These are phyloP conservation scores for Morone saxatilis DNA, from an alignment of 2,113 vertebrate genomes.

Conservation along the genomic window DNA sequence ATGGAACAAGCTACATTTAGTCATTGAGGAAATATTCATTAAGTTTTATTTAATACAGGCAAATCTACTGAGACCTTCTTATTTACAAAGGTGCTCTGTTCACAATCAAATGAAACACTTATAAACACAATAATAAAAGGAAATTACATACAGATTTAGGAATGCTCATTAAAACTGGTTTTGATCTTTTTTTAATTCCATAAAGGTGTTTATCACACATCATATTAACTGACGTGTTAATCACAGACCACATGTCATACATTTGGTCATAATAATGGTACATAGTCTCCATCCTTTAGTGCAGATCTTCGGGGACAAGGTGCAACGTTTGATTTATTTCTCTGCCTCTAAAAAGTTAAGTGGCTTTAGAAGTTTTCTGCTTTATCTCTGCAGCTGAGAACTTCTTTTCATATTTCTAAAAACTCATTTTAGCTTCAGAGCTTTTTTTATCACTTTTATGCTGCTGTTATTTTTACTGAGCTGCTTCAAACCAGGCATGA, in stretches of 20 bases:
- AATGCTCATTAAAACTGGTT: neutral
- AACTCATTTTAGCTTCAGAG: conserved; percentile 46
- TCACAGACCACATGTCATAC: neutral
- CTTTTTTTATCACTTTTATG: conserved; percentile 53
- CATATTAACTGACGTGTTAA: neutral
- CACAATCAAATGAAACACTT: neutral
- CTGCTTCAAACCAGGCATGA: conserved; percentile 34
- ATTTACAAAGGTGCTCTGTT: neutral
- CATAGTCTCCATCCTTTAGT: neutral
- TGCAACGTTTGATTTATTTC: conserved; percentile 32
- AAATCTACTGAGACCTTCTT: neutral
- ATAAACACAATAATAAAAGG: neutral
- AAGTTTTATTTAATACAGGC: conserved; percentile 13
- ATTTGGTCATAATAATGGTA: neutral
- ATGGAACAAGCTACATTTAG: conserved; percentile 15
- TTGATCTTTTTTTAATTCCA: neutral
- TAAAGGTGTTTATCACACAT: neutral
- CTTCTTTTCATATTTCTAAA: conserved; percentile 39
- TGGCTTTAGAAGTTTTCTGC: conserved; percentile 53
- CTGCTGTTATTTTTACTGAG: conserved; percentile 42
- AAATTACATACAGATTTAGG: neutral
- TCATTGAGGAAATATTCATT: conserved; percentile 47
- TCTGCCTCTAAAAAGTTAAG: conserved; percentile 23
- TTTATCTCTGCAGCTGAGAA: conserved; percentile 39
- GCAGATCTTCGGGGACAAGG: neutral